A percentile compares a stretch with the other conserved stretches of the same genome.
Evolutionary conservation across 2,888 invertebrate genomes (phyloP).

Genomic region (Sialis fuliginosa): DNA sequence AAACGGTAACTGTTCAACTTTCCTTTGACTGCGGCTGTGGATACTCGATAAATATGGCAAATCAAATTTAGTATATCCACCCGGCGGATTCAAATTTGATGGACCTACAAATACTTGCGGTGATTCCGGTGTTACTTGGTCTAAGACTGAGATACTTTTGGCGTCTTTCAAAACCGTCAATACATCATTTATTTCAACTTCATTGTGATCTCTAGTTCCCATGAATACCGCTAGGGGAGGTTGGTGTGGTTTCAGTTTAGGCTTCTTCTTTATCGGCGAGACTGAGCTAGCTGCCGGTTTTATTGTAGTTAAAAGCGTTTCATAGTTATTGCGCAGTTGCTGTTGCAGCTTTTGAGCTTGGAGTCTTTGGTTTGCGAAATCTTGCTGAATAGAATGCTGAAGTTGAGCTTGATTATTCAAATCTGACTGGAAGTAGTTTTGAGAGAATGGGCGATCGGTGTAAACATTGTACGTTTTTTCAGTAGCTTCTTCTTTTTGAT

Average conservation of each 20-base stretch:
- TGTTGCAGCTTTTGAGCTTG: conserved; percentile 23
- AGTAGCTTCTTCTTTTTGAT: conserved; percentile 5
- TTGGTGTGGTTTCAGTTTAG: conserved; percentile 56
- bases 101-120: conserved; percentile 73
- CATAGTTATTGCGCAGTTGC: conserved; percentile 17
- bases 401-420: conserved; percentile 14
- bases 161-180: conserved; percentile 48
- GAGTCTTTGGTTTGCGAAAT: conserved; percentile 24
- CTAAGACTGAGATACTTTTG: conserved; percentile 58
- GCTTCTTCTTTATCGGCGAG: conserved; percentile 18
- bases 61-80: conserved; percentile 62
- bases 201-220: conserved; percentile 27
- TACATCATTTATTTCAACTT: conserved; percentile 50
- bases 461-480: conserved; percentile 8
- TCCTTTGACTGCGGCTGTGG: conserved; percentile 44
- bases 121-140: conserved; percentile 46
- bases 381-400: conserved; percentile 20
- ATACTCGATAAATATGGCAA: conserved; percentile 64
- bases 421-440: not conserved
- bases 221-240: conserved; percentile 71
- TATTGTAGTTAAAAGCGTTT: conserved; percentile 14
- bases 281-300: conserved; percentile 27
- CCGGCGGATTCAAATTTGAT: conserved; percentile 48
- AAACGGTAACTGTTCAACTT: conserved; percentile 59
- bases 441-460: not conserved